A percentile compares a stretch with the other conserved stretches of the same genome.
Evolutionary conservation across 2,797 vertebrate species (phyloP).

Genomic region (Phrynocephalus vlangalii): DNA sequence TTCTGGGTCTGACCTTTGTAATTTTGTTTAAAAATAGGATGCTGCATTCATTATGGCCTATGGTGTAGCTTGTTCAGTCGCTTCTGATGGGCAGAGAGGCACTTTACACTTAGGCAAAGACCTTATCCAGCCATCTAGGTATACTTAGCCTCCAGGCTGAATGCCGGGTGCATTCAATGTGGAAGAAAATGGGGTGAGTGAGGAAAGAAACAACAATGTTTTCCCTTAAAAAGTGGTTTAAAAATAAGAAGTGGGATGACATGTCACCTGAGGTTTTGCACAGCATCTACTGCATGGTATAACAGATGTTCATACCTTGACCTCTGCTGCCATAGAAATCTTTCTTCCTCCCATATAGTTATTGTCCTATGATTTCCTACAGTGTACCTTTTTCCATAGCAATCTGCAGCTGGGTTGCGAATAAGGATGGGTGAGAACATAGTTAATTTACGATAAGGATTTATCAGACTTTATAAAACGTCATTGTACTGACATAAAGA

Average conservation of each 20-base stretch:
- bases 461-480: background rate
- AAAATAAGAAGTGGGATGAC: background rate
- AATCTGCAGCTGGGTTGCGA: background rate
- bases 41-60: background rate
- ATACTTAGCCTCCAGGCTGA: background rate
- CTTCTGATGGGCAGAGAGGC: background rate
- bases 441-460: background rate
- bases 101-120: background rate
- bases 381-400: background rate
- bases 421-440: background rate
- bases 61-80: background rate
- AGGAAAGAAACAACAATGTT: background rate
- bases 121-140: background rate
- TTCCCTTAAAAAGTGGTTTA: background rate
- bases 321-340: background rate
- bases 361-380: background rate
- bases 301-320: background rate
- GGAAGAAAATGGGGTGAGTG: background rate
- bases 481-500: background rate
- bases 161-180: background rate
- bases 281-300: background rate
- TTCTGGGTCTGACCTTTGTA: background rate
- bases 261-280: background rate
- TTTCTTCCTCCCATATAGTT: background rate
- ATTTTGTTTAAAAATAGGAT: background rate